Conservation (phyloP, 2,888 invertebrate species). For the Ischnus inquisitorius region DNA sequence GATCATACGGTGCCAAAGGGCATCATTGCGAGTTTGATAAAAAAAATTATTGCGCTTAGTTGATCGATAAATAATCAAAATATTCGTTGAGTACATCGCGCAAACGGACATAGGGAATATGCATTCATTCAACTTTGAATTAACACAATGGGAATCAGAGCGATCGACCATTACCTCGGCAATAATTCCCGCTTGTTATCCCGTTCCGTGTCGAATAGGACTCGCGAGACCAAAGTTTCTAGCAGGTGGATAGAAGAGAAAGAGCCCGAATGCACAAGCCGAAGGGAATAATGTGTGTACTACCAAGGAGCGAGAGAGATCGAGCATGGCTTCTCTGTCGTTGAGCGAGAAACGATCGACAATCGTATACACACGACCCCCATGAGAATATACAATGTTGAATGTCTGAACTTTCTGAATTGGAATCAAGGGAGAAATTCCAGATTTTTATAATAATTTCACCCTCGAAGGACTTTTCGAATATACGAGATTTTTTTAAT, state of each 20-base stretch:
- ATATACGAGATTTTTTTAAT: background rate
- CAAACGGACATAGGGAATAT: background rate
- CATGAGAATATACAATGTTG: background rate
- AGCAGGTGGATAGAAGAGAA: constrained; percentile 3
- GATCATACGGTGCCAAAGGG: too few species aligned
- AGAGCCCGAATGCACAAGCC: background rate
- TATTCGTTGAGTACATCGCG: background rate
- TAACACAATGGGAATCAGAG: constrained; percentile 3
- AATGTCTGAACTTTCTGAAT: background rate
- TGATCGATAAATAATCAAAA: too few species aligned
- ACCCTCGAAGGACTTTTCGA: background rate
- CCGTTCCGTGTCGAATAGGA: constrained; percentile 29
- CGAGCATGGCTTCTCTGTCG: constrained; percentile 8
- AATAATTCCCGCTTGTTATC: constrained; percentile 40
- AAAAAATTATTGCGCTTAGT: too few species aligned
- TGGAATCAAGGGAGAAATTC: background rate
- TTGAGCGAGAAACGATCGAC: constrained; percentile 18
- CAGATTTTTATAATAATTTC: background rate
- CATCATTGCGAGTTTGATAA: too few species aligned
- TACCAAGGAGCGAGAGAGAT: background rate
- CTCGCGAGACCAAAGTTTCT: constrained; percentile 40
- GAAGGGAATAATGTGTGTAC: constrained; percentile 34
- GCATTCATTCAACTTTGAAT: constrained; percentile 18
- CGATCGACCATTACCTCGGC: constrained; percentile 16
- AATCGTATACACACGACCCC: background rate